Percentiles rank a stretch among this genome's conserved stretches.
Evolutionary conservation across 1,140 invertebrate species (phyloP).

Genomic region (Teleopsis dalmanni): DNA sequence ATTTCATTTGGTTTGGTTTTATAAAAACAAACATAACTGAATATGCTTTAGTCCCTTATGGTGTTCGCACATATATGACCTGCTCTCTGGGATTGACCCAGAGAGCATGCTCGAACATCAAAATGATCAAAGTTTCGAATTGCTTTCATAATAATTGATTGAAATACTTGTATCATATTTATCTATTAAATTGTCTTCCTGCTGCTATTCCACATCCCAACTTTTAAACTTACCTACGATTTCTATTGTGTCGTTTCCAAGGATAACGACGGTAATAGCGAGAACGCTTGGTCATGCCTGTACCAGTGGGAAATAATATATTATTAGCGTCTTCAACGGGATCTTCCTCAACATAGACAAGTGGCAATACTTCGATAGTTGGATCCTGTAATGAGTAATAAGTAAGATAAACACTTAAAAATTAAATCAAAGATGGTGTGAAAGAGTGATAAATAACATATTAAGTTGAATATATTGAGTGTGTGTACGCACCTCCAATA

Average conservation of each 20-base stretch:
- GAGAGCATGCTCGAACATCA: no score
- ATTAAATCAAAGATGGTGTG: neutral
- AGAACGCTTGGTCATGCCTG: slow-evolving; percentile 45
- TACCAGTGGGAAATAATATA: neutral
- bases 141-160: no score
- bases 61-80: no score
- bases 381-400: slow-evolving; percentile 24
- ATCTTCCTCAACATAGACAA: slow-evolving; percentile 46
- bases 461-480: neutral
- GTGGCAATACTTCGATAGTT: slow-evolving; percentile 36
- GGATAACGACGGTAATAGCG: slow-evolving; percentile 55
- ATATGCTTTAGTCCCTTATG: no score
- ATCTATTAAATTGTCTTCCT: no score
- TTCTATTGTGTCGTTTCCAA: slow-evolving; percentile 51
- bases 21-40: no score
- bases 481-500: slow-evolving; percentile 31
- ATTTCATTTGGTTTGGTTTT: no score
- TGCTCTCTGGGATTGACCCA: no score
- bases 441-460: neutral
- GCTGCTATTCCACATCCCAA: no score
- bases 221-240: slow-evolving; percentile 38
- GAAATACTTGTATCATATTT: no score
- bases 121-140: no score
- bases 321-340: neutral
- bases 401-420: neutral